Base-by-base conservation (phyloP, 2,797 vertebrate species). In the Danio kyathit region DNA sequence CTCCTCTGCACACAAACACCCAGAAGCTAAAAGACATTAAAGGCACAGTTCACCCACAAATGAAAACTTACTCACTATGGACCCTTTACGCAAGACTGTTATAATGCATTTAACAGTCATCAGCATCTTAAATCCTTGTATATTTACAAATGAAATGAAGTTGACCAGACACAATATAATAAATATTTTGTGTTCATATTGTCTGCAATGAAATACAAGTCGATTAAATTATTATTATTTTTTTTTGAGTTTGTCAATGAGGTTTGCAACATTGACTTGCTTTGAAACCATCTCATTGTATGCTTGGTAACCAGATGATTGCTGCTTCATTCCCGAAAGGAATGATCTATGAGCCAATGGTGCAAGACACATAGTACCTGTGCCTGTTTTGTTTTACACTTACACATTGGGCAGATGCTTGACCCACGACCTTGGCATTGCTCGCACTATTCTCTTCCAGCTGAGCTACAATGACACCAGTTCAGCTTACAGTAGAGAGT, bases 371-470 rank as follows among this genome's bases (percentile, higher is more conserved):
- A 29, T 41, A 54, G 71, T 59, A 48, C 59, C 44, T 7, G 7
- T 48, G 3, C 43, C 9, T 60, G 41, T 29, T 21, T 54, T 48
- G 48, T 17, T 38, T 74, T 49, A 49, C 59, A 49, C 17, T 61
- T 51, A 63, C 46, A 10, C 46, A 14, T 48, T 41, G 40, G 51
- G 16, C 69, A 71, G n/a, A 71, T 56, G 69, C 51, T 41, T 71
- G 38, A 66, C 6, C 74, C 9, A 56, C 21, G 4, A 17, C 46
- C 59, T 52, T 41, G 16, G 48, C 16, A 16, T 40, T 52, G 49
- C 16, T 52, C 38, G 52, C 8, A 5, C 7, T n/a, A 59, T 21
- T 17, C 10, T 73, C 17, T 72, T 10, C 13, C 11, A 76, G 49
- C 13, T 56, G 6, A 65, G 49, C 21, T 40, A 41, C 46, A 61